A percentile compares a stretch with the other conserved stretches of the same genome.
These are phyloP conservation scores for Momotus momota DNA, from an alignment of 2,797 vertebrate genomes.

Conservation along the genomic window DNA sequence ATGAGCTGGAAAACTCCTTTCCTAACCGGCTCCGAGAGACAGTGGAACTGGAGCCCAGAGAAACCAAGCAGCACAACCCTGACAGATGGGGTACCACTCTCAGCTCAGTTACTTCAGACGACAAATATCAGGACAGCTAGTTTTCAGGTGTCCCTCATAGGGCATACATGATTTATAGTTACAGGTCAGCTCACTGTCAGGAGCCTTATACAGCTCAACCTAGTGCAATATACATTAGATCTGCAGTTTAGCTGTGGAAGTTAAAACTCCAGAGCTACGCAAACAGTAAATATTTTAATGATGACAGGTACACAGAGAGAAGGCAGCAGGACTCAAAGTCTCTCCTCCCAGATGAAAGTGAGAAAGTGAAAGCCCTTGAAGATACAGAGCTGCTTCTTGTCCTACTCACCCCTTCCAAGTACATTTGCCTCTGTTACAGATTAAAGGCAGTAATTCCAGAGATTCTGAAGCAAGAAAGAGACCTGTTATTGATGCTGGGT, in stretches of 20 bases:
- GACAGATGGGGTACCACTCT: not conserved
- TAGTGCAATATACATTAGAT: not conserved
- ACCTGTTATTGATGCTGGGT: not conserved
- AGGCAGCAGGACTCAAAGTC: not conserved
- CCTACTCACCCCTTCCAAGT: fast-evolving
- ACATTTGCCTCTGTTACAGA: not conserved
- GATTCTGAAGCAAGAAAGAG: not conserved
- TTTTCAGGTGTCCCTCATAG: not conserved
- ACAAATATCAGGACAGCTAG: not conserved
- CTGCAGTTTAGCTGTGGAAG: not conserved
- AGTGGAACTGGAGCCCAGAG: not conserved
- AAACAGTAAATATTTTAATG: not conserved
- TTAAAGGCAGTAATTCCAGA: not conserved
- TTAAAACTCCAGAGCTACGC: not conserved
- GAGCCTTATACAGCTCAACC: not conserved
- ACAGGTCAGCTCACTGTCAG: not conserved
- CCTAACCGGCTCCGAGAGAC: not conserved
- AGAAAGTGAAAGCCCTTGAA: not conserved
- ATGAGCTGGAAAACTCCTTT: not conserved
- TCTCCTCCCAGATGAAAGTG: not conserved
- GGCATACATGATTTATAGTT: not conserved
- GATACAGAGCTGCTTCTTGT: not conserved
- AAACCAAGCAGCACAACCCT: not conserved
- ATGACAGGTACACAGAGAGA: not conserved
- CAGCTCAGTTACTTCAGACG: not conserved